A percentile compares a stretch with the other conserved stretches of the same genome.
phyloP scores from a whole-genome alignment of 2,797 vertebrate species.

The Hydrocynus forskahlii region DNA sequence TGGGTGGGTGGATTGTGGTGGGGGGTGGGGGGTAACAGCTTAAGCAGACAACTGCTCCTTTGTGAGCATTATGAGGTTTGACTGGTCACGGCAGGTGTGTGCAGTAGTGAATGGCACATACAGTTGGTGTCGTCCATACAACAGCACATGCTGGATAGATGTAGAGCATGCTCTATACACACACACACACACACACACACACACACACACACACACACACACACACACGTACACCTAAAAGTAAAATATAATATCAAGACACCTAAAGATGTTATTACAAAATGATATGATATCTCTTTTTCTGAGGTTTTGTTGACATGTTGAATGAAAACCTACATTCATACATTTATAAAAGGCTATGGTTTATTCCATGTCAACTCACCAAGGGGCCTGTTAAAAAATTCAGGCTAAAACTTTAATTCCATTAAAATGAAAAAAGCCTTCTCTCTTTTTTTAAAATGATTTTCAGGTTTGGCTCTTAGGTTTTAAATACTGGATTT shows the following conservation, averaged over 20 bases:
- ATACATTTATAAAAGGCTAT: too few relatives aligned
- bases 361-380: too few relatives aligned
- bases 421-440: too few relatives aligned
- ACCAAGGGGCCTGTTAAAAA: too few relatives aligned
- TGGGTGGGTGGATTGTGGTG: neutral
- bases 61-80: constrained; percentile 5
- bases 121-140: constrained; percentile 19
- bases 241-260: neutral
- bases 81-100: constrained; percentile 29
- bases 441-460: too few relatives aligned
- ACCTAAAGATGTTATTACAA: neutral
- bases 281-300: too few relatives aligned
- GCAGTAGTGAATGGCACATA: constrained; percentile 6
- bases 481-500: too few relatives aligned
- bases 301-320: too few relatives aligned
- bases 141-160: constrained; percentile 22
- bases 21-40: neutral
- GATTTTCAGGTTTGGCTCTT: too few relatives aligned
- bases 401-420: too few relatives aligned
- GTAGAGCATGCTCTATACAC: neutral
- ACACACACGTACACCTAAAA: neutral
- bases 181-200: neutral
- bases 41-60: neutral
- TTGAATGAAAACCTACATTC: too few relatives aligned
- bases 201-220: neutral